Evolutionary conservation across 2,888 invertebrate species (phyloP).

Genomic region (Erebia epiphron): DNA sequence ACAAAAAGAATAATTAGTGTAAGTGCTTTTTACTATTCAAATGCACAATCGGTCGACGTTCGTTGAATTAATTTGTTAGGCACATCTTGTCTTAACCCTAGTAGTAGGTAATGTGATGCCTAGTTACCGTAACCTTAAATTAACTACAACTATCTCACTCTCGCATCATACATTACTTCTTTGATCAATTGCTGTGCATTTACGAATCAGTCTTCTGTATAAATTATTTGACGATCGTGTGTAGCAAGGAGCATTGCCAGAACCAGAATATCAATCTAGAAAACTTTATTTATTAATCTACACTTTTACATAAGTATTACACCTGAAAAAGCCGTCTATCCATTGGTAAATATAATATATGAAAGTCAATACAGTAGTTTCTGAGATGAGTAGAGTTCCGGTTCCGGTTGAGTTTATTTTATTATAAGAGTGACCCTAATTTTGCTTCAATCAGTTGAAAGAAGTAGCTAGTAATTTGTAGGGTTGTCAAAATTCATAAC

Average conservation of each 20-base stretch:
- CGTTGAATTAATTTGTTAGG: constrained; percentile 17
- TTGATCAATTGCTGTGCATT: constrained; percentile 51
- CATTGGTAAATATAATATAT: too few relatives aligned
- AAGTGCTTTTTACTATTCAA: background rate
- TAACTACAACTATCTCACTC: constrained; percentile 49
- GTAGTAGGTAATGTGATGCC: constrained; percentile 30
- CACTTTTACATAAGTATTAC: too few relatives aligned
- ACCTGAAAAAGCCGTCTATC: too few relatives aligned
- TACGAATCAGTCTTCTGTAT: constrained; percentile 68
- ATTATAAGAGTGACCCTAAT: too few relatives aligned
- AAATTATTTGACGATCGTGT: constrained; percentile 52
- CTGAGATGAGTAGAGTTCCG: too few relatives aligned
- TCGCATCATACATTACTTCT: constrained; percentile 42
- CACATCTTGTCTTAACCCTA: constrained; percentile 29
- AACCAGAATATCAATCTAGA: constrained; percentile 3
- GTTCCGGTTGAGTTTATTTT: too few relatives aligned
- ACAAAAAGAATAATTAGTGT: background rate
- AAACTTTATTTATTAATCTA: too few relatives aligned
- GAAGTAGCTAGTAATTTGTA: too few relatives aligned
- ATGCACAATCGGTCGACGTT: background rate
- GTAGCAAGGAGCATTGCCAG: constrained; percentile 11
- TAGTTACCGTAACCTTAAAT: constrained; percentile 28
- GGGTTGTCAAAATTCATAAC: background rate
- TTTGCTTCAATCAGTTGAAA: too few relatives aligned
- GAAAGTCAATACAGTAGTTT: too few relatives aligned